phyloP scores from a whole-genome alignment of 2,113 vertebrate species.

The Percopsis transmontana region DNA sequence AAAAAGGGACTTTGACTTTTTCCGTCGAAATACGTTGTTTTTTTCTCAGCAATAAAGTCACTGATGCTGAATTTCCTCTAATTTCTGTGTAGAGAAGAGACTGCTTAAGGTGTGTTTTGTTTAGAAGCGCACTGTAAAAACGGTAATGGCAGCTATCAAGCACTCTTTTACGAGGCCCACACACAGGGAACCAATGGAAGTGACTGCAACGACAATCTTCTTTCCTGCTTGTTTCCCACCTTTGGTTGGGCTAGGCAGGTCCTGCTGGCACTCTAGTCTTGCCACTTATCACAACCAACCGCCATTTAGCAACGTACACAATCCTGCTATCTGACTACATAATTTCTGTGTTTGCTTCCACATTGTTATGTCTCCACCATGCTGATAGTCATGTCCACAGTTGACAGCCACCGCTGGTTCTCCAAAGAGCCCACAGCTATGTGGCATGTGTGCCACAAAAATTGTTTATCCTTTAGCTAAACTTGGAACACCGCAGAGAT shows the following conservation, averaged over 20 bases:
- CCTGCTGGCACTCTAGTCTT: conserved; percentile 60
- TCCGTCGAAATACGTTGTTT: conserved; percentile 41
- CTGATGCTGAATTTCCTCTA: conserved; percentile 30
- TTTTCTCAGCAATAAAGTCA: conserved; percentile 49
- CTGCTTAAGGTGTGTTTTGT: conserved; percentile 49
- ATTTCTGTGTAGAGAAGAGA: conserved; percentile 13
- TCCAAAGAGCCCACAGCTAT: conserved; percentile 29
- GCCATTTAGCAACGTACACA: conserved; percentile 67
- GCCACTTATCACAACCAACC: conserved; percentile 64
- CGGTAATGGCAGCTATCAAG: conserved; percentile 59
- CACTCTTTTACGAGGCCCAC: conserved; percentile 25
- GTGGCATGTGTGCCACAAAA: conserved; percentile 24
- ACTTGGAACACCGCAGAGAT: conserved; percentile 30
- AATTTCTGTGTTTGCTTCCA: conserved; percentile 67
- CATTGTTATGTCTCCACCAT: conserved; percentile 58
- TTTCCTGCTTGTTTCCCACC: conserved; percentile 60
- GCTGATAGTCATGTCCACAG: conserved; percentile 54
- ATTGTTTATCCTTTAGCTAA: conserved; percentile 40
- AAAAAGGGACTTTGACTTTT: conserved; percentile 43
- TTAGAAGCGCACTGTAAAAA: conserved; percentile 48
- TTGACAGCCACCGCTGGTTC: conserved; percentile 55
- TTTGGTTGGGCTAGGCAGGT: conserved; percentile 47
- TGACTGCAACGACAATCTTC: conserved; percentile 56
- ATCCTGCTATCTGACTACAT: conserved; percentile 58
- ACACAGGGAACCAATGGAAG: conserved; percentile 30